These are phyloP conservation scores for Apostichopus leukothele DNA, from an alignment of 53 echinoderm and acorn worm species.

Conservation along the genomic window DNA sequence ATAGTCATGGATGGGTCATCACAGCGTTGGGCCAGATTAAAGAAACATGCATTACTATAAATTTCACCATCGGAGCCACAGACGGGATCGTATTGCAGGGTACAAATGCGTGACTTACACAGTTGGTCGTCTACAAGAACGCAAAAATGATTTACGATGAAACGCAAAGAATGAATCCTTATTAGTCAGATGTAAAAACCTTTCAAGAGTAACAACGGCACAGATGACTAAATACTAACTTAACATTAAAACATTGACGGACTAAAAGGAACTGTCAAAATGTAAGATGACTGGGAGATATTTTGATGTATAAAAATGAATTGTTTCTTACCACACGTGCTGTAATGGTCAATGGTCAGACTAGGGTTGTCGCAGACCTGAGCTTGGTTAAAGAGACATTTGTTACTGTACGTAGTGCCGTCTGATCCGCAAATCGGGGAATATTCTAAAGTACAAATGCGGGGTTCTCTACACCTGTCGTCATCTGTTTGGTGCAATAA, in stretches of 20 bases:
- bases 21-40: neutral
- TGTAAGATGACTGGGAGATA: no score
- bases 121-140: neutral
- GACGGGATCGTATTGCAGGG: neutral
- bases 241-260: no score
- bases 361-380: neutral
- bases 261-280: no score
- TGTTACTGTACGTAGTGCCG: constrained; percentile 5
- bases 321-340: no score
- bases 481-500: neutral
- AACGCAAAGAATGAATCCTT: no score
- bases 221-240: no score
- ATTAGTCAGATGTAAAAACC: no score
- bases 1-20: neutral
- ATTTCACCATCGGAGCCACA: neutral
- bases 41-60: neutral
- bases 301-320: no score
- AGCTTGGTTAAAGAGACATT: neutral
- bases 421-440: constrained; percentile 15
- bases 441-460: neutral
- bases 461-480: neutral
- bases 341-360: neutral
- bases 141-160: neutral
- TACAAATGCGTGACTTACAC: neutral
- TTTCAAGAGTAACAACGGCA: no score